These are phyloP conservation scores for Eulemur mongoz DNA, from an alignment of 2,797 vertebrate genomes.

Conservation along the genomic window DNA sequence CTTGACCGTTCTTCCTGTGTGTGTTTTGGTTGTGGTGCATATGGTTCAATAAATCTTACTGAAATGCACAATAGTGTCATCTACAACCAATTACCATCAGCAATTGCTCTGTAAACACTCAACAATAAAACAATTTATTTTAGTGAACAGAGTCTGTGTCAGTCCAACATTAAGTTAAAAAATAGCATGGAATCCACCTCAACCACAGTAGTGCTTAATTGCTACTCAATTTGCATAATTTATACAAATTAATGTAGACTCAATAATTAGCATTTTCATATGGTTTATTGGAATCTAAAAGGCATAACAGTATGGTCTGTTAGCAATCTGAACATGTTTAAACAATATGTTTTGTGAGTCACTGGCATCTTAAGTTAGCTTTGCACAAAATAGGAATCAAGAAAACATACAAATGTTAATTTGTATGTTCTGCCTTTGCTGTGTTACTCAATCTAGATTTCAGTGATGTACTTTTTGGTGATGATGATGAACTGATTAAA, in stretches of 20 bases:
- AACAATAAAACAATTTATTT: conserved; percentile 75
- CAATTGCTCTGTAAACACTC: conserved; percentile 75
- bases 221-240: conserved; percentile 82
- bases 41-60: conserved; percentile 78
- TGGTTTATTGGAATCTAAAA: conserved; percentile 79
- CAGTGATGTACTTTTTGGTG: neutral
- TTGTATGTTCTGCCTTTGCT: neutral
- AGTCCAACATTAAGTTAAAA: conserved; percentile 77
- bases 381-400: conserved; percentile 36
- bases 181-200: conserved; percentile 76
- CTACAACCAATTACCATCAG: conserved; percentile 72
- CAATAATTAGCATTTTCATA: conserved; percentile 81
- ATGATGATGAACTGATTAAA: conserved; percentile 42
- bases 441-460: rapidly evolving
- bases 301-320: conserved; percentile 71
- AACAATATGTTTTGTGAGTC: conserved; percentile 35
- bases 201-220: conserved; percentile 74
- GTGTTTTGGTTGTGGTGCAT: conserved; percentile 45
- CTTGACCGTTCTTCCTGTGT: conserved; percentile 49
- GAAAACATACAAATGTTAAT: conserved; percentile 31
- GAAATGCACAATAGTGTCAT: conserved; percentile 72
- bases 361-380: conserved; percentile 5
- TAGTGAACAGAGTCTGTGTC: conserved; percentile 65
- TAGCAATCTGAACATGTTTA: conserved; percentile 66
- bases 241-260: conserved; percentile 83